These are phyloP conservation scores for Galaxea fascicularis DNA, from an alignment of 92 coral and sea anemone species.

Conservation along the genomic window DNA sequence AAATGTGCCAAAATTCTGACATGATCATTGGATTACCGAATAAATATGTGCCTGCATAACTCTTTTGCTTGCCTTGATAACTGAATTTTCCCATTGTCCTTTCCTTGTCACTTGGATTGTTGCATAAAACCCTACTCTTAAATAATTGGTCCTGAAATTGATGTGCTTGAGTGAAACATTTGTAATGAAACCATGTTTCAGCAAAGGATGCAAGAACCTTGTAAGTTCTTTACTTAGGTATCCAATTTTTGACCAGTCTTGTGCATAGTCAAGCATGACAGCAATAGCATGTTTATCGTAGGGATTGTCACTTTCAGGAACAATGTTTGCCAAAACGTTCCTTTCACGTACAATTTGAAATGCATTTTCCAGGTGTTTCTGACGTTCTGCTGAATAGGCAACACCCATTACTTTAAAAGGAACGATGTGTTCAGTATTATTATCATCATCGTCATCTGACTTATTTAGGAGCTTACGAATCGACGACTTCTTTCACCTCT, in stretches of 20 bases:
- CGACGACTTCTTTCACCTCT: too few relatives aligned
- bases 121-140: neutral
- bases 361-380: conserved; percentile 33
- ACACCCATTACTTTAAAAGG: too few relatives aligned
- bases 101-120: conserved; percentile 7
- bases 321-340: conserved; percentile 9
- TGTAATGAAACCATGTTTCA: neutral
- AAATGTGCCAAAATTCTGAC: neutral
- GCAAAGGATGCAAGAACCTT: conserved; percentile 15
- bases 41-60: conserved; percentile 1
- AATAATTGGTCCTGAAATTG: conserved; percentile 14
- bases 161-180: conserved; percentile 10
- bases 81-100: conserved; percentile 12
- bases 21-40: neutral
- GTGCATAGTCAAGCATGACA: conserved; percentile 10
- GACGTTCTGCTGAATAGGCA: conserved; percentile 20
- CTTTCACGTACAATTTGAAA: conserved; percentile 5
- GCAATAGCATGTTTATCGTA: conserved; percentile 25
- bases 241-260: conserved; percentile 37
- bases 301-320: conserved; percentile 29
- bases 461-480: too few relatives aligned
- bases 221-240: conserved; percentile 47
- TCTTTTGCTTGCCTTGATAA: conserved; percentile 2
- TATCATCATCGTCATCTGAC: neutral
- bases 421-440: neutral